phyloP scores from a whole-genome alignment of 1,140 invertebrate species.

The Nasonia giraulti region DNA sequence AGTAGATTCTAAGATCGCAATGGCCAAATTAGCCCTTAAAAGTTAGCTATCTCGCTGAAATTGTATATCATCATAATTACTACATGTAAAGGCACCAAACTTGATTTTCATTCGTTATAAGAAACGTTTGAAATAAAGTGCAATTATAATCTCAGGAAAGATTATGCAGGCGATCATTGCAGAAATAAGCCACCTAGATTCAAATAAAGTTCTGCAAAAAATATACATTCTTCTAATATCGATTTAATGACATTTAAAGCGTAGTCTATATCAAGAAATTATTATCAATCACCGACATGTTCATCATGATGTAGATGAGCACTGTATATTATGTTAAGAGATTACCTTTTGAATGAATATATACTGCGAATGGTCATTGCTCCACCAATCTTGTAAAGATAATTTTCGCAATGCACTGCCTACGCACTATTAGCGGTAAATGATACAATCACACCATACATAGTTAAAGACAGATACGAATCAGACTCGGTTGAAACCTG shows the following conservation, averaged over 20 bases:
- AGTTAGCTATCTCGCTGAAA: conserved; percentile 6
- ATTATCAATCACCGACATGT: neutral
- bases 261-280: neutral
- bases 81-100: conserved; percentile 6
- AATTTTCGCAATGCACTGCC: neutral
- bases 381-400: neutral
- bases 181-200: neutral
- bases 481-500: neutral
- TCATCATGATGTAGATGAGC: neutral
- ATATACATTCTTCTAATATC: neutral
- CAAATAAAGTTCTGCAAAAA: neutral
- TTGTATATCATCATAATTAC: neutral
- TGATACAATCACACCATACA: neutral
- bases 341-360: neutral
- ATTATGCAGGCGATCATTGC: neutral
- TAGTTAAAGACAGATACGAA: neutral
- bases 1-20: conserved; percentile 32
- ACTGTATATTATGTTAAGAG: neutral
- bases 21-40: conserved; percentile 26
- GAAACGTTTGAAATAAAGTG: conserved; percentile 36
- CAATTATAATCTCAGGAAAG: conserved; percentile 50
- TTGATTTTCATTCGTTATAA: conserved; percentile 24
- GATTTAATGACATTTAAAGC: neutral
- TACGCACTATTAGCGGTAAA: neutral
- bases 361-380: neutral